These are phyloP conservation scores for Megalops cyprinoides DNA, from an alignment of 2,797 vertebrate species.

Conservation along the genomic window DNA sequence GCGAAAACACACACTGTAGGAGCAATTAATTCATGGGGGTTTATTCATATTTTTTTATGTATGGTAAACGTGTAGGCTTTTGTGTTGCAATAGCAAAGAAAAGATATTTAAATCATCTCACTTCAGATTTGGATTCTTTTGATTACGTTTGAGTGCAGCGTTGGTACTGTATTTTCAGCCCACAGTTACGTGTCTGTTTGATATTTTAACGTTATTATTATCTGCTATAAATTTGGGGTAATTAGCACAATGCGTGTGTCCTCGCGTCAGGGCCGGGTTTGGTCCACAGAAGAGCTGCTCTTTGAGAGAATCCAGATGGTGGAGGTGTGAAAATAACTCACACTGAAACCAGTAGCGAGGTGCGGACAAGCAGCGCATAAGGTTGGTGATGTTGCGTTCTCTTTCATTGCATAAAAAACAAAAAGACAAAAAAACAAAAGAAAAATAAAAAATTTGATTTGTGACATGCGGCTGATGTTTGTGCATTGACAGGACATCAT, in stretches of 20 bases:
- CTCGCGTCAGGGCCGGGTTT: too few species aligned
- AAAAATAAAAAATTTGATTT: conserved; percentile 22
- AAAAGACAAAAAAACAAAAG: conserved; percentile 1
- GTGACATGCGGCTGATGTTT: conserved; percentile 32
- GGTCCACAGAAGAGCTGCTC: too few species aligned
- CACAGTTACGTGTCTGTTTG: background rate
- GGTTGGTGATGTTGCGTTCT: conserved; percentile 27
- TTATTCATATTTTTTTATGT: background rate
- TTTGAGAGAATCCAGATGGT: background rate
- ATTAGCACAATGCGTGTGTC: too few species aligned
- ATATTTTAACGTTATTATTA: background rate
- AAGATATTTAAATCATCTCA: background rate
- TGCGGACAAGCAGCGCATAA: conserved; percentile 18
- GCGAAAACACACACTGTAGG: conserved; percentile 8
- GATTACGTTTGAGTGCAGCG: background rate
- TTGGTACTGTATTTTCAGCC: too few species aligned
- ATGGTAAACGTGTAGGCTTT: conserved; percentile 8
- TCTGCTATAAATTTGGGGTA: background rate
- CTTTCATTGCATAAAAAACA: conserved; percentile 23
- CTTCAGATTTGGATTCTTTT: background rate
- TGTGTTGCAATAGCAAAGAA: background rate
- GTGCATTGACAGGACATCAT: conserved; percentile 19
- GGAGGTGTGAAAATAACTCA: background rate
- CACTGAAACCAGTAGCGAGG: background rate
- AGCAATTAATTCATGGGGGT: conserved; percentile 16